Evolutionary conservation across 64 coral and sea anemone species (phyloP), one percentile per base, ranked within the genome.

Genomic region (Montipora cactus): DNA sequence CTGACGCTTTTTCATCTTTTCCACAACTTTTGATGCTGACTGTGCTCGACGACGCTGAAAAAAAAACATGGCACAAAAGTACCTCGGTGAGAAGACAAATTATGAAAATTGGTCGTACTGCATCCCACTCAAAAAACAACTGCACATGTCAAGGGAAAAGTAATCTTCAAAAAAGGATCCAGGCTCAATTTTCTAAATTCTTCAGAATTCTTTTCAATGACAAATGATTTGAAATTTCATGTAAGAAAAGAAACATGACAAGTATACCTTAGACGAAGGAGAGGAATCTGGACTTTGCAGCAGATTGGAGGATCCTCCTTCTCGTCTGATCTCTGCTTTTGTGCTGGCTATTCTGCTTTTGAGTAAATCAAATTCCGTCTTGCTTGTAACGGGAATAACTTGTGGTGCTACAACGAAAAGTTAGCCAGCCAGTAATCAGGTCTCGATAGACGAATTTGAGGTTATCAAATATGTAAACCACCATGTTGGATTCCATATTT

Each of bases 1-100:
- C 66, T 96, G 92, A 48, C 94, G 96, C 62, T 85, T 94, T 53
- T 99, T 95, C 55, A 99, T 47, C 81, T 94, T 94, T 53, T 99
- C 98, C n/a, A 99, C 94, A 9, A 81, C 44, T 51, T 99, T 99
- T 51, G 93, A 92, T 1, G 93, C 89, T 66, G 98, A 96, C 5
- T 85, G 90, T 16, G 88, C 90, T 20, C 98, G 91, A 77, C 93
- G 90, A 68, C 95, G 84, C 95, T 96, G 71, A 47, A 23, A 16
- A 89, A 81, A 58, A 90, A 61, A 94, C 0, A 19, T 2, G 8
- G 61, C 14, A 57, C 53, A 57, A 6, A 25, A 83, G 13, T 37
- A 55, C 10, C 5, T 55, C 52, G 10, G 52, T 55, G 52, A 55
- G 52, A 55, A 10, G 10, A 55, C 52, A 10, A 55, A 6, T 55